Percentiles rank a stretch among this genome's conserved stretches.
Conservation (phyloP, 1,140 invertebrate species). For the Portunus trituberculatus region DNA sequence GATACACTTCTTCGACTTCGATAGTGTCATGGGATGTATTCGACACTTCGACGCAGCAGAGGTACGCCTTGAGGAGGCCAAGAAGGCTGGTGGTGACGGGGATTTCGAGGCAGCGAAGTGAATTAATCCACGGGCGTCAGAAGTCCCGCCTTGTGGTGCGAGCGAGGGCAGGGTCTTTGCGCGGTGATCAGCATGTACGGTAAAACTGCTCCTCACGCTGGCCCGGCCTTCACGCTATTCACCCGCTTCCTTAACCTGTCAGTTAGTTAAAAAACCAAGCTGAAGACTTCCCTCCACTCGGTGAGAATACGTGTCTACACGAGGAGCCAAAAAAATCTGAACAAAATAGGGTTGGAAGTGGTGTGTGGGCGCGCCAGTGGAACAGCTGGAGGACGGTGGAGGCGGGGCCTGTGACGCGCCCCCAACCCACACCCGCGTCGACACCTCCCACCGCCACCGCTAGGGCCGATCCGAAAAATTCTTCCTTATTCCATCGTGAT, state of each 20-base stretch:
- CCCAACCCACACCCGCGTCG: constrained; percentile 74
- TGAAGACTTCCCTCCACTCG: constrained; percentile 51
- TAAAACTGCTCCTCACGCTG: constrained; percentile 49
- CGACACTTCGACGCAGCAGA: not conserved
- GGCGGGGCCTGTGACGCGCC: constrained; percentile 73
- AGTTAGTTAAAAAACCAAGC: constrained; percentile 8
- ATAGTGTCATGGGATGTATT: not conserved
- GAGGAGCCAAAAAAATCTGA: constrained; percentile 65
- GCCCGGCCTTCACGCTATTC: constrained; percentile 26
- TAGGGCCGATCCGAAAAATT: constrained; percentile 53
- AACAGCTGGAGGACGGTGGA: constrained; percentile 63
- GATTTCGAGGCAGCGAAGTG: constrained; percentile 72
- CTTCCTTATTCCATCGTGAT: not conserved
- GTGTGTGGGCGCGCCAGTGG: constrained; percentile 58
- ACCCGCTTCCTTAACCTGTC: constrained; percentile 18
- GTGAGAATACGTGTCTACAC: constrained; percentile 64
- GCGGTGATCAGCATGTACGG: constrained; percentile 65
- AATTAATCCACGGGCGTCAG: constrained; percentile 76
- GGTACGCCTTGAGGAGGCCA: not conserved
- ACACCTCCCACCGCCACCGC: constrained; percentile 74
- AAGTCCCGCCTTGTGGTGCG: constrained; percentile 75
- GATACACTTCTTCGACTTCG: not conserved
- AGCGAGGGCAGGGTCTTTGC: constrained; percentile 68
- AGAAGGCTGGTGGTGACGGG: constrained; percentile 37
- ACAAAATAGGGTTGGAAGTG: constrained; percentile 74